phyloP scores from a whole-genome alignment of 2,888 invertebrate genomes.

The Campaea margaritaria region DNA sequence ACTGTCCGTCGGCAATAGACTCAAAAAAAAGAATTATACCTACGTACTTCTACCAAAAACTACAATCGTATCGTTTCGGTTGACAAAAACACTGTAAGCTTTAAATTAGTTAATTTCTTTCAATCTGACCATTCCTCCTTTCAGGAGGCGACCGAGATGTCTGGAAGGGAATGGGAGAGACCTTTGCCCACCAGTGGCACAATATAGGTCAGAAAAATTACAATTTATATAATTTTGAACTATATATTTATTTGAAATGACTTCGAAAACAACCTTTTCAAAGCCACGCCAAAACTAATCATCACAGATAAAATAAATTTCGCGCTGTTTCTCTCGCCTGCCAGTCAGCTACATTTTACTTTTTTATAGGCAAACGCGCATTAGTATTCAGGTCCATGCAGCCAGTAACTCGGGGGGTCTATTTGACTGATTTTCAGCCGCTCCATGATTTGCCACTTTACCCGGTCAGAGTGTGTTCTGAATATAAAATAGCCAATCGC shows the following conservation, averaged over 20 bases:
- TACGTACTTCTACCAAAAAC: too few relatives aligned
- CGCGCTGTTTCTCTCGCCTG: conserved; percentile 13
- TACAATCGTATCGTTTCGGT: too few relatives aligned
- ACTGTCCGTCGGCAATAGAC: too few relatives aligned
- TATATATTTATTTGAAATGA: neutral
- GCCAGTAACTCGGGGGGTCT: conserved; percentile 78
- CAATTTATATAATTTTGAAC: neutral
- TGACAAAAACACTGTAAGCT: too few relatives aligned
- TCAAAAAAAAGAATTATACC: too few relatives aligned
- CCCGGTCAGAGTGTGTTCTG: conserved; percentile 77
- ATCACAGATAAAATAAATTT: conserved; percentile 2
- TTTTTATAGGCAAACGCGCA: conserved; percentile 48
- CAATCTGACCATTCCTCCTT: conserved; percentile 10
- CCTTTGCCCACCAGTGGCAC: conserved; percentile 15
- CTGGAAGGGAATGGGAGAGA: conserved; percentile 15
- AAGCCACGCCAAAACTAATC: conserved; percentile 1
- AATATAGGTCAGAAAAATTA: conserved; percentile 13
- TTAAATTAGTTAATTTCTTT: neutral
- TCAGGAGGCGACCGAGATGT: conserved; percentile 16
- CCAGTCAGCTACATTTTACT: conserved; percentile 27
- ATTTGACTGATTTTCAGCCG: conserved; percentile 85
- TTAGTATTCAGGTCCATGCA: conserved; percentile 68
- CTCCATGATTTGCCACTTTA: conserved; percentile 85
- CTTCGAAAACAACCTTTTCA: conserved; percentile 1
- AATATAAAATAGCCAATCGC: conserved; percentile 76